phyloP scores from a whole-genome alignment of 2,888 invertebrate species.

The Ditylenchus weischeri region DNA sequence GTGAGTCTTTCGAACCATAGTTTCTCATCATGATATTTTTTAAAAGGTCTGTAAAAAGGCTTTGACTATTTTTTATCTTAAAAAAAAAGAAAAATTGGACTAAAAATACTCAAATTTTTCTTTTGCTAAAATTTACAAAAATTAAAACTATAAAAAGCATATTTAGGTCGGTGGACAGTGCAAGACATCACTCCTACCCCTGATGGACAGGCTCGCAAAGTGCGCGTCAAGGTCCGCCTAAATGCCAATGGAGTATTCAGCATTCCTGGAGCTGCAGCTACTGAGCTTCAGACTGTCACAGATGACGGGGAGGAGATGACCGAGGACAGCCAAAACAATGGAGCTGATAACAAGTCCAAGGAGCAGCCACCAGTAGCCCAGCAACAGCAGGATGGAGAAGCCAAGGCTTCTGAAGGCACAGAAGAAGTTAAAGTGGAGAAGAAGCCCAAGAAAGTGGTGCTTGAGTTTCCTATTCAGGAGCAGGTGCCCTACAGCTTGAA shows the following conservation, averaged over 20 bases:
- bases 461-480: background rate
- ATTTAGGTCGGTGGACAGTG: constrained; percentile 58
- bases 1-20: no score
- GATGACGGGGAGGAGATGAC: background rate
- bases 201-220: constrained; percentile 77
- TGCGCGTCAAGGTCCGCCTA: constrained; percentile 86
- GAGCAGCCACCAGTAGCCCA: background rate
- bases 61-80: no score
- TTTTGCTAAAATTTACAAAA: no score
- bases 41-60: no score
- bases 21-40: no score
- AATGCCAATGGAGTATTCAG: constrained; percentile 88
- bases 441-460: constrained; percentile 12
- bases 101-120: no score
- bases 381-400: background rate
- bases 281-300: constrained; percentile 1
- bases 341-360: background rate
- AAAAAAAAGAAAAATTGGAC: no score
- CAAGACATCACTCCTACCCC: constrained; percentile 70
- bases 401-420: background rate
- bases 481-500: constrained; percentile 1
- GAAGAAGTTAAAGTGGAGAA: background rate
- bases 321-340: background rate
- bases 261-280: constrained; percentile 61
- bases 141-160: no score